Conservation (phyloP, 2,113 vertebrate species). For the Camelus dromedarius region DNA sequence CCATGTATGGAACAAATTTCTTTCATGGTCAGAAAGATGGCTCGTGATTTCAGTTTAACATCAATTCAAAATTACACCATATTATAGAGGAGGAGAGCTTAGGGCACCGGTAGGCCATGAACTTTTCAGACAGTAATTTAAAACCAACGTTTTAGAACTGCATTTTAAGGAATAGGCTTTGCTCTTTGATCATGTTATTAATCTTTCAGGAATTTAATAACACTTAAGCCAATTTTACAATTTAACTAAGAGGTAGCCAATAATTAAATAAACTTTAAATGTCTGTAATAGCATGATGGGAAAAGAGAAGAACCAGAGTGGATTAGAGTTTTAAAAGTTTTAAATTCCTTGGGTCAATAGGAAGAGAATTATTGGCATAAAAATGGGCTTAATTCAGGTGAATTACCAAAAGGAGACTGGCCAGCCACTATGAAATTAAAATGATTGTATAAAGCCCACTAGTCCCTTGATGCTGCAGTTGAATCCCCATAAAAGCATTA, state of each 20-base stretch:
- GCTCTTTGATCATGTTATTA: constrained; percentile 72
- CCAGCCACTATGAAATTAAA: constrained; percentile 10
- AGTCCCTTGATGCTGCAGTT: background rate
- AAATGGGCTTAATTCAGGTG: background rate
- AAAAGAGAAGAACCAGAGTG: background rate
- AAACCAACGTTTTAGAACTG: constrained; percentile 51
- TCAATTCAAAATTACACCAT: background rate
- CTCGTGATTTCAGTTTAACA: background rate
- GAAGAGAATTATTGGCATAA: constrained; percentile 25
- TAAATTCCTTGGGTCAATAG: constrained; percentile 21
- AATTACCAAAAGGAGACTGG: background rate
- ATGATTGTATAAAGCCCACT: background rate
- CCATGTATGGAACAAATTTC: background rate
- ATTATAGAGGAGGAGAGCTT: background rate
- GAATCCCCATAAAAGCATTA: constrained; percentile 38
- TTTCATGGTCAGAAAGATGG: background rate
- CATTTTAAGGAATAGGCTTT: constrained; percentile 10
- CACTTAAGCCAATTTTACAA: constrained; percentile 21
- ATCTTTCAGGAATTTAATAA: constrained; percentile 75
- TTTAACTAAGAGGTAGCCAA: constrained; percentile 40
- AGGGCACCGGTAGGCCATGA: background rate
- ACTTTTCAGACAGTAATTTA: constrained; percentile 34
- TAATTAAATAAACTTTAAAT: constrained; percentile 64
- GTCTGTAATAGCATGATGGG: background rate
- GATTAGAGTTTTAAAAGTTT: constrained; percentile 11